Evolutionary conservation across 2,888 invertebrate species (phyloP), one percentile per base, ranked within the genome.

Genomic region (Fragum whitleyi): DNA sequence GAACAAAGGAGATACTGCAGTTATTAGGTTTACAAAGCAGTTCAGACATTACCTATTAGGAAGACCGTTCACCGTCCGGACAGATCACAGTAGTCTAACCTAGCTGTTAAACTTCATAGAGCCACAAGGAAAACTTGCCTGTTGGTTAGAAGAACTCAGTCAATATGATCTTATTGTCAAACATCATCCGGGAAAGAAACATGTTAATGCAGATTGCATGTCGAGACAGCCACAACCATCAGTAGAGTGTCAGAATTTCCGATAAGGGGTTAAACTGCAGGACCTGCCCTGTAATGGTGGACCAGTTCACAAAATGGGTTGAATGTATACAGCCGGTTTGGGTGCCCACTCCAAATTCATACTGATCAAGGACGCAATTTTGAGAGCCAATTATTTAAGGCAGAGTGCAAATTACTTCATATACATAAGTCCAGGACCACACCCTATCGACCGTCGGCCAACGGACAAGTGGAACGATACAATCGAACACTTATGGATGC

Each of bases 91-190:
- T 21, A 85, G 82, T 67, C 39, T 86, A 28, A 57, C 61, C n/a
- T 87, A 85, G 86, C 53, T 85, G 6, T 47, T 77, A 29, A 29
- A 71, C 7, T 87, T 85, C 47, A 81, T 78, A 28, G 51, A 83
- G 32, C 77, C 74, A 11, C 61, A 79, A 14, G 81, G 84, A 1
- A 79, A 84, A 26, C 32, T 86, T 9, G 85, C 86, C 0, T 29
- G 83, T 16, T 86, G 86, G 87, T 29, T 85, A 21, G 85, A 85
- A 29, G 83, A 85, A 47, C 53, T 87, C 6, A 42, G 65, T 1
- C 81, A 86, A 55, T 87, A 79, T 62, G 55, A 81, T 28, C 76
- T 86, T 79, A 19, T 53, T 1, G 73, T 86, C 9, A 36, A 74
- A 72, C 81, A 82, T 36, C 71, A 76, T 7, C 26, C 68, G 16